Percentiles rank a stretch among this genome's conserved stretches.
Conservation (phyloP, 2,797 vertebrate species). For the Poeciliopsis presidionis region DNA sequence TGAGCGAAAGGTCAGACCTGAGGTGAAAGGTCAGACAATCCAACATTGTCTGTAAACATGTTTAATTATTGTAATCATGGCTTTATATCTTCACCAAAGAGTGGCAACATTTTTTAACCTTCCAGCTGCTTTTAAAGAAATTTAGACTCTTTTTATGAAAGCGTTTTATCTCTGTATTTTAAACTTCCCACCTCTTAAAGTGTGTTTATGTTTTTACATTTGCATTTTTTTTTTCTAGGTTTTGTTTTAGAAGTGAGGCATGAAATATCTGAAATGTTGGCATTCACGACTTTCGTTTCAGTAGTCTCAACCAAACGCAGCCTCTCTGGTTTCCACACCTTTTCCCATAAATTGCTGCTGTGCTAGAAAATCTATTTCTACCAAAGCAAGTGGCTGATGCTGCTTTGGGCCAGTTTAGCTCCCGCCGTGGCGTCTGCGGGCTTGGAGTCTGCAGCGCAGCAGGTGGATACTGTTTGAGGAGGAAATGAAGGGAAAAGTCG, state of each 20-base stretch:
- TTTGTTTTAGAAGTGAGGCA: not conserved
- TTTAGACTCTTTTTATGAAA: not conserved
- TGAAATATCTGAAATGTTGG: not conserved
- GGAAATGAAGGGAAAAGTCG: conserved; percentile 39
- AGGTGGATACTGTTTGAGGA: conserved; percentile 36
- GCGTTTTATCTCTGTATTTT: not conserved
- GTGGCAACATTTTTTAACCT: not conserved
- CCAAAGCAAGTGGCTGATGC: conserved; percentile 45
- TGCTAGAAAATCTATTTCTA: not conserved
- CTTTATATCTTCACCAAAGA: not conserved
- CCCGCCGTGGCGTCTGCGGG: conserved; percentile 16
- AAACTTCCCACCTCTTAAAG: not conserved
- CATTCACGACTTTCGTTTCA: not conserved
- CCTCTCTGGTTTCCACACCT: not conserved
- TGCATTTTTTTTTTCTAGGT: not conserved
- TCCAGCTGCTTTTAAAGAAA: not conserved
- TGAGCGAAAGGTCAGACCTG: not conserved
- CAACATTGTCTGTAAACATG: not conserved
- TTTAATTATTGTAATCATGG: not conserved
- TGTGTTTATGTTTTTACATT: not conserved
- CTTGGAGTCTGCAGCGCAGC: conserved; percentile 39
- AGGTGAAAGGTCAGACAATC: too few species aligned
- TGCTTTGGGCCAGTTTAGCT: conserved; percentile 34
- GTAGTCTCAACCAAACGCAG: not conserved
- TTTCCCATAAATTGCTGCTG: not conserved